Base-by-base conservation (phyloP, 1,140 invertebrate genomes). In the Euura saliciscinereae region DNA sequence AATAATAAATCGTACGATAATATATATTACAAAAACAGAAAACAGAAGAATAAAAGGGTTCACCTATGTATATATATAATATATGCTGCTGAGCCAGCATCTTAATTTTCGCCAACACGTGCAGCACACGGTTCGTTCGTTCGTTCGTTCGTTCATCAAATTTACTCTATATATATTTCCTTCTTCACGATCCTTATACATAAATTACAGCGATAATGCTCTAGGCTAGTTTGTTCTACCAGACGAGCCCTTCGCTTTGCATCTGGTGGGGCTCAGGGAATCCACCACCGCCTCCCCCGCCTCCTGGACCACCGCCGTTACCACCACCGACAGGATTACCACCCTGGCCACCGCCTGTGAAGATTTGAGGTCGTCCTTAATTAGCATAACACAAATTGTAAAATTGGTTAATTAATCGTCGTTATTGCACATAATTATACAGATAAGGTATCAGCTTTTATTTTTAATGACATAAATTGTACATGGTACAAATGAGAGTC, bases 241-340 rank as follows among this genome's bases (percentile, higher is more conserved):
- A 93, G 87, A 92, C 92, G 78, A 93, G 89, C 71, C 91, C 91
- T 84, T 93, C 92, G 86, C 91, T 93, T 83, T 91, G 90, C 84
- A 93, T 89, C 86, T 92, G 91, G 85, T 92, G 91, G 72, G 91
- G 91, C 86, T 93, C 92, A 72, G 91, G 90, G 82, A 92, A 93
- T 74, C 90, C 91, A 76, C 90, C 90, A 70, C 88, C 86, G 45
- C 87, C 86, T 64, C 87, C 84, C 71, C 88, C 88, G 75, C 83
- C 85, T 64, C 87, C 88, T 68, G 81, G 83, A 75, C 83, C 85
- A 67, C 81, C 84, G 70, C 78, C 85, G 79, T 83, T 87, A 74
- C 83, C 87, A 77, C 82, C 84, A 65, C 82, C 82, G 73, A 82
- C 82, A 43, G 85, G 83, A 82, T 88, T 87, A 80, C 85, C 84